These are phyloP conservation scores for Drosophila longiperda DNA, from an alignment of 2,888 invertebrate genomes.

Conservation along the genomic window DNA sequence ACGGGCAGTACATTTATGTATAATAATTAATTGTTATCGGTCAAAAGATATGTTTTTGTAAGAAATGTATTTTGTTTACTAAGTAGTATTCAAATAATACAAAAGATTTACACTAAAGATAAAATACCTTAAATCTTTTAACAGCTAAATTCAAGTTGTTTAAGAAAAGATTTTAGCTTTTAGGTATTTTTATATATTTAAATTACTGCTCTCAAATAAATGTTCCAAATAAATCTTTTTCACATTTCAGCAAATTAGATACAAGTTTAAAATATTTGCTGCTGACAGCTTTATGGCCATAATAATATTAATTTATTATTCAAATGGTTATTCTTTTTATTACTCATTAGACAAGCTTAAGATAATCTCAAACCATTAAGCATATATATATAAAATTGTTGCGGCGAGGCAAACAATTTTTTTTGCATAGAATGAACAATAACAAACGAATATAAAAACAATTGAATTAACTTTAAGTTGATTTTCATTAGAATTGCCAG, in stretches of 20 bases:
- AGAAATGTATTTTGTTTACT: not conserved
- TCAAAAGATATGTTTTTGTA: not conserved
- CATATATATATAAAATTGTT: slow-evolving; percentile 22
- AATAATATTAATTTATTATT: slow-evolving; percentile 17
- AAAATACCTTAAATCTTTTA: not conserved
- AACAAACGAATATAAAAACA: slow-evolving; percentile 23
- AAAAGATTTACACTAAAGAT: not conserved
- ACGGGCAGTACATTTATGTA: no score
- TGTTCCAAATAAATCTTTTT: not conserved
- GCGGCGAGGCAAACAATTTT: slow-evolving; percentile 7
- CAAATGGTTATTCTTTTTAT: slow-evolving; percentile 7
- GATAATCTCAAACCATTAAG: slow-evolving; percentile 25
- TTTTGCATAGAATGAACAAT: slow-evolving; percentile 5
- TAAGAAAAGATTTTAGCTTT: not conserved
- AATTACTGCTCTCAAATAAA: not conserved
- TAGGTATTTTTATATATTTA: not conserved
- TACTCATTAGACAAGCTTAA: slow-evolving; percentile 25
- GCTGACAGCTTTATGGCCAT: slow-evolving; percentile 33
- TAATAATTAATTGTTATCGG: no score
- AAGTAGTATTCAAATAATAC: not conserved
- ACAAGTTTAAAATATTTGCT: not conserved
- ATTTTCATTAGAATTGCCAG: slow-evolving; percentile 24
- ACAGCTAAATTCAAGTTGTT: not conserved
- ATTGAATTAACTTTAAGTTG: slow-evolving; percentile 37
- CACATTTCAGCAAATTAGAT: not conserved